phyloP scores from a whole-genome alignment of 2,113 vertebrate genomes.

The Oplegnathus fasciatus region DNA sequence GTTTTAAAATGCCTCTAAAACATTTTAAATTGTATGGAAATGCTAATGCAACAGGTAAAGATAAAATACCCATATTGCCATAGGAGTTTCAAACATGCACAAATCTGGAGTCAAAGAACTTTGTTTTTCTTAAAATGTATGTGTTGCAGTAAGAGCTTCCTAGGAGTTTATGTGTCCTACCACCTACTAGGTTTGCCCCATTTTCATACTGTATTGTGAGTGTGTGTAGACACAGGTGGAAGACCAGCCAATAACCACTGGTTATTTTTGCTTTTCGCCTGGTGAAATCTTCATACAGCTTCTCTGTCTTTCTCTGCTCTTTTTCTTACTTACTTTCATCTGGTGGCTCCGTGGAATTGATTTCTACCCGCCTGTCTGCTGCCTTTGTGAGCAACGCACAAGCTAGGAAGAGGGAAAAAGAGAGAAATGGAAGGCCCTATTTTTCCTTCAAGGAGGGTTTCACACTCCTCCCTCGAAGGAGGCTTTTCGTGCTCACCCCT shows the following conservation, averaged over 20 bases:
- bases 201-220: slow-evolving; percentile 45
- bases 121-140: neutral
- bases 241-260: slow-evolving; percentile 54
- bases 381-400: slow-evolving; percentile 76
- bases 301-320: slow-evolving; percentile 62
- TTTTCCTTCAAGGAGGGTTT: slow-evolving; percentile 80
- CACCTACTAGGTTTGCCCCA: slow-evolving; percentile 35
- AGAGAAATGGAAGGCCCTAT: slow-evolving; percentile 68
- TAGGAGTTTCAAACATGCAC: neutral
- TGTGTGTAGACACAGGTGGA: slow-evolving; percentile 57
- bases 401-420: slow-evolving; percentile 59
- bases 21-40: neutral
- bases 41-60: neutral
- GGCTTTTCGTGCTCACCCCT: slow-evolving; percentile 72
- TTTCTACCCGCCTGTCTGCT: slow-evolving; percentile 77
- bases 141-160: slow-evolving; percentile 4
- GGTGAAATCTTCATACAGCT: slow-evolving; percentile 66
- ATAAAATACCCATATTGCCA: neutral
- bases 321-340: slow-evolving; percentile 77
- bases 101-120: neutral
- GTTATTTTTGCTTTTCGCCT: slow-evolving; percentile 76
- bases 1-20: neutral
- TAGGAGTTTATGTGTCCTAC: slow-evolving; percentile 7
- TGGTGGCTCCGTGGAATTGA: slow-evolving; percentile 81
- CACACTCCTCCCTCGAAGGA: slow-evolving; percentile 75